phyloP scores from a whole-genome alignment of 2,888 invertebrate species.

The Thera britannica region DNA sequence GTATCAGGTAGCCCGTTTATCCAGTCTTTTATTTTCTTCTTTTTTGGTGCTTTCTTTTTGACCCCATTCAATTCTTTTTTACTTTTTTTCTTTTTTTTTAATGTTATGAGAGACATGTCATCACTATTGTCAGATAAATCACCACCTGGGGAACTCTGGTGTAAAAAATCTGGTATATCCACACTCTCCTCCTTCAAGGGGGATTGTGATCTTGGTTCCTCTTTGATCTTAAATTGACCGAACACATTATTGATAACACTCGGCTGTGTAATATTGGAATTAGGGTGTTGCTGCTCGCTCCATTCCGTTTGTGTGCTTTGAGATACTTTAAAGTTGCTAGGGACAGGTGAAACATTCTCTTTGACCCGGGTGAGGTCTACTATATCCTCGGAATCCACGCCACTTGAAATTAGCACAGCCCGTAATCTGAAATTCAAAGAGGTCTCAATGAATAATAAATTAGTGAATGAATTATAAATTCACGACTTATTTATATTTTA shows the following conservation, averaged over 20 bases:
- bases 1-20: conserved; percentile 47
- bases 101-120: conserved; percentile 62
- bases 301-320: conserved; percentile 66
- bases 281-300: conserved; percentile 8
- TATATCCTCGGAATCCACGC: conserved; percentile 45
- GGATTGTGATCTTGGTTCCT: conserved; percentile 55
- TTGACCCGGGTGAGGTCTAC: conserved; percentile 63
- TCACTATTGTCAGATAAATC: conserved; percentile 67
- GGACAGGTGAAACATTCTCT: conserved; percentile 46
- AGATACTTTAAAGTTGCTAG: conserved; percentile 39
- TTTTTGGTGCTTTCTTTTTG: conserved; percentile 50
- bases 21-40: conserved; percentile 56
- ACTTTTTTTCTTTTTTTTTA: conserved; percentile 62
- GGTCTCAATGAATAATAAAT: conserved; percentile 11
- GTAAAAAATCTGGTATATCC: conserved; percentile 42
- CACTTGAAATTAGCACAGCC: conserved; percentile 47
- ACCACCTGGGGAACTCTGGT: conserved; percentile 15
- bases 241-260: conserved; percentile 2
- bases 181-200: conserved; percentile 60
- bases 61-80: conserved; percentile 52
- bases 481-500: conserved; percentile 12
- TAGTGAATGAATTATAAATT: conserved; percentile 12
- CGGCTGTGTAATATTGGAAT: conserved; percentile 17
- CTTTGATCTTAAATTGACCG: conserved; percentile 50
- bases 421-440: conserved; percentile 57